Evolutionary conservation across 2,797 vertebrate species (phyloP).

Genomic region (Helicolenus hilgendorfi): DNA sequence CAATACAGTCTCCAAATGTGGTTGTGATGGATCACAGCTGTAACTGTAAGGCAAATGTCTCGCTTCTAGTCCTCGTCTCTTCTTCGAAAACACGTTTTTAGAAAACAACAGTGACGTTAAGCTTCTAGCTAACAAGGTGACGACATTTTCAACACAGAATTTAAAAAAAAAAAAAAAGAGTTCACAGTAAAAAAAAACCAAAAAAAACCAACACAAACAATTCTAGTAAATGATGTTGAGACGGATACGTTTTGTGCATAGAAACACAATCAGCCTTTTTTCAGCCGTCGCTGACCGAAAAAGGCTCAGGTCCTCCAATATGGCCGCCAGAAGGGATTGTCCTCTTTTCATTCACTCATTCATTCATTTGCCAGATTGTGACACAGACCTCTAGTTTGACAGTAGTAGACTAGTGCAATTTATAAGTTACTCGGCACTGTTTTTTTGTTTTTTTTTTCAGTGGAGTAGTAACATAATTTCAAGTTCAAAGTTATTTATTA

Average conservation of each 20-base stretch:
- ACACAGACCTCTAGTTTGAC: constrained; percentile 27
- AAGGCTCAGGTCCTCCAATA: constrained; percentile 10
- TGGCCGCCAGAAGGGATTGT: constrained; percentile 14
- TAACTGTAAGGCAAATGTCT: constrained; percentile 1
- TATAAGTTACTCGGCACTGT: not conserved
- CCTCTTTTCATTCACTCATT: constrained; percentile 4
- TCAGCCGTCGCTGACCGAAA: not conserved
- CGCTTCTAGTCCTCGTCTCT: not conserved
- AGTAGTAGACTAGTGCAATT: constrained; percentile 29
- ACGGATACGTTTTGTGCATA: constrained; percentile 29
- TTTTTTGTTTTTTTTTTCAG: not conserved
- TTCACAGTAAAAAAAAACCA: constrained; percentile 27
- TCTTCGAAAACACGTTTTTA: not conserved
- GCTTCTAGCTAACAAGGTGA: not conserved
- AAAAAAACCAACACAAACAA: not conserved
- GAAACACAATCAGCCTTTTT: constrained; percentile 26
- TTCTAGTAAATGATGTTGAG: not conserved
- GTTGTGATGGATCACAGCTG: not conserved
- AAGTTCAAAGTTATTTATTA: not conserved
- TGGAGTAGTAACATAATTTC: not conserved
- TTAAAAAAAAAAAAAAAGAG: not conserved
- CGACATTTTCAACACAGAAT: not conserved
- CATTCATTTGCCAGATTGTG: not conserved
- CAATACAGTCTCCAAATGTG: not conserved
- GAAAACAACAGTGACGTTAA: not conserved